Conservation (phyloP, 2,888 invertebrate genomes). For the Steinernema hermaphroditum region DNA sequence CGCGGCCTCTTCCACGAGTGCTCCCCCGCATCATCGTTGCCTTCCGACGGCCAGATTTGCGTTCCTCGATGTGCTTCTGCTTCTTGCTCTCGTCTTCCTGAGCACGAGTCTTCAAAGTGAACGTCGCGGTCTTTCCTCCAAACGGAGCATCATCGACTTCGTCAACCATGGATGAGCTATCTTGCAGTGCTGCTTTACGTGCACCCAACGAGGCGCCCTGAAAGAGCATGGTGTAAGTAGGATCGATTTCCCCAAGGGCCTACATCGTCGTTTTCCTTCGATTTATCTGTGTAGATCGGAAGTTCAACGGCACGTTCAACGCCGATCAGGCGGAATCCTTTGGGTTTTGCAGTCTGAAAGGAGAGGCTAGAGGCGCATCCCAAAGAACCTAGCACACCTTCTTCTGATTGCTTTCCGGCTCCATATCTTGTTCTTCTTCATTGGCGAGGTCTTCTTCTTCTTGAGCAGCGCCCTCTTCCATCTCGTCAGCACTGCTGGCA, state of each 20-base stretch:
- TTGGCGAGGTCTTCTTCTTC: not conserved
- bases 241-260: too few species aligned
- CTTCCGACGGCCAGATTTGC: not conserved
- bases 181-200: not conserved
- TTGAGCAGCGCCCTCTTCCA: slow-evolving; percentile 36
- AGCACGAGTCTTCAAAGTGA: slow-evolving; percentile 39
- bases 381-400: too few species aligned
- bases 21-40: not conserved
- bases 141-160: slow-evolving; percentile 48
- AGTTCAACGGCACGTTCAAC: slow-evolving; percentile 41
- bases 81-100: not conserved
- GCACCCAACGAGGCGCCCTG: slow-evolving; percentile 38
- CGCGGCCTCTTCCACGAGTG: not conserved
- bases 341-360: slow-evolving; percentile 38
- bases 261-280: slow-evolving; percentile 33
- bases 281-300: slow-evolving; percentile 34
- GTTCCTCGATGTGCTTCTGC: not conserved
- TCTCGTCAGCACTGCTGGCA: slow-evolving; percentile 35
- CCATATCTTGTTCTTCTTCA: too few species aligned
- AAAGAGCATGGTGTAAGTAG: slow-evolving; percentile 28
- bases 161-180: slow-evolving; percentile 10
- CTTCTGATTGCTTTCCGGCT: too few species aligned
- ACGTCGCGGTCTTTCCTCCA: slow-evolving; percentile 58
- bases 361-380: too few species aligned
- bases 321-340: slow-evolving; percentile 40